These are phyloP conservation scores for Tribolium freemani DNA, from an alignment of 2,888 invertebrate genomes.

Conservation along the genomic window DNA sequence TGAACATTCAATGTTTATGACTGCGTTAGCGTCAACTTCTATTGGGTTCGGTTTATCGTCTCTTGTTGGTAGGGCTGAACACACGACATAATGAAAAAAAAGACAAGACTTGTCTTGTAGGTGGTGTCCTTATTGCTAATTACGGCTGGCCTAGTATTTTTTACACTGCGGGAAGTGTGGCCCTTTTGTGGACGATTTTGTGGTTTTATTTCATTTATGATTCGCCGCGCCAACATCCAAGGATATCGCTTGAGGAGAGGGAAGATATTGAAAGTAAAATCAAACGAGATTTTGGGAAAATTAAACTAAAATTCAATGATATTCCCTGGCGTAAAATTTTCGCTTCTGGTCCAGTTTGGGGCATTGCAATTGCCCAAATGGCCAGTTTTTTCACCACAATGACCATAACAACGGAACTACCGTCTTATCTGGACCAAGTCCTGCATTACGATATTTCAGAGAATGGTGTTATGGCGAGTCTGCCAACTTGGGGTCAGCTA, in stretches of 20 bases:
- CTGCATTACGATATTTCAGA: background rate
- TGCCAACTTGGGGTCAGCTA: slow-evolving; percentile 1
- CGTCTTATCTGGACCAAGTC: slow-evolving; percentile 5
- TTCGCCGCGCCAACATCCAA: background rate
- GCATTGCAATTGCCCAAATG: slow-evolving; percentile 1
- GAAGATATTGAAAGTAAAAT: background rate
- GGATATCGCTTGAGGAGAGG: slow-evolving; percentile 1
- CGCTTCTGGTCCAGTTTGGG: slow-evolving; percentile 5
- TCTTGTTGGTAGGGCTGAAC: background rate
- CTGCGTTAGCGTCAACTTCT: background rate
- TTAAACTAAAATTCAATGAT: background rate
- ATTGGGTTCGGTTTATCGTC: background rate
- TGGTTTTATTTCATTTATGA: background rate
- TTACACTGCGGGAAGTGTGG: background rate
- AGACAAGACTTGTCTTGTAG: background rate
- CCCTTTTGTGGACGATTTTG: background rate
- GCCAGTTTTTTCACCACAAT: background rate
- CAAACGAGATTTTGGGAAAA: background rate
- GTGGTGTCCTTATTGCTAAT: background rate
- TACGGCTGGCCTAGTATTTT: background rate
- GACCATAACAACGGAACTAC: background rate
- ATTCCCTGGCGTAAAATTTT: slow-evolving; percentile 3
- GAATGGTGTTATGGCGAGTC: background rate
- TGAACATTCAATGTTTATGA: background rate
- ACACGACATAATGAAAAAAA: too few relatives aligned